Percentiles rank a stretch among this genome's conserved stretches.
Evolutionary conservation across 2,113 vertebrate species (phyloP).

Genomic region (Herpetotheres cachinnans): DNA sequence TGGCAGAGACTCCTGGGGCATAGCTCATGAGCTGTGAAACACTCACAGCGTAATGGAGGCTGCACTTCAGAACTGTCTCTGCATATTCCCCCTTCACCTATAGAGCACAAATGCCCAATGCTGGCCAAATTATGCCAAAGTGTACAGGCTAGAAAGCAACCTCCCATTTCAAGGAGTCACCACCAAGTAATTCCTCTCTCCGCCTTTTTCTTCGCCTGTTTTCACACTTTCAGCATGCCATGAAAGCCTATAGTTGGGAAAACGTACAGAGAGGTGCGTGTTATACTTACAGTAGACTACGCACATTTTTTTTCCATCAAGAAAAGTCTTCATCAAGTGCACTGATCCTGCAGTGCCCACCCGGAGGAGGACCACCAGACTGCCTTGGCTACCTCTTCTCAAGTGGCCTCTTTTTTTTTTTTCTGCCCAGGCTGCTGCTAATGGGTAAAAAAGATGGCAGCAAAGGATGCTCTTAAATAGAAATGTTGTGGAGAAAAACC

Average conservation of each 20-base stretch:
- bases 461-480: not conserved
- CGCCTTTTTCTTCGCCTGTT: not conserved
- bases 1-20: not conserved
- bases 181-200: not conserved
- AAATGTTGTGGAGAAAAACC: not conserved
- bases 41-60: not conserved
- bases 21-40: not conserved
- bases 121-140: not conserved
- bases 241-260: not conserved
- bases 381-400: not conserved
- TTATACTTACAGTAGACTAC: not conserved
- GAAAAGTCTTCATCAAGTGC: not conserved
- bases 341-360: not conserved
- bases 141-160: not conserved
- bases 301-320: not conserved
- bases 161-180: not conserved
- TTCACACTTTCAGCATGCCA: not conserved
- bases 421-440: not conserved
- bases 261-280: not conserved
- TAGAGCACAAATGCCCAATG: not conserved
- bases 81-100: not conserved
- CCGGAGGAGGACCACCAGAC: fast-evolving
- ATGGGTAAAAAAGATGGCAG: not conserved
- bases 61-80: not conserved
- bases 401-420: not conserved